Base-by-base conservation (phyloP, 2,113 vertebrate species). In the Periophthalmus modestus region DNA sequence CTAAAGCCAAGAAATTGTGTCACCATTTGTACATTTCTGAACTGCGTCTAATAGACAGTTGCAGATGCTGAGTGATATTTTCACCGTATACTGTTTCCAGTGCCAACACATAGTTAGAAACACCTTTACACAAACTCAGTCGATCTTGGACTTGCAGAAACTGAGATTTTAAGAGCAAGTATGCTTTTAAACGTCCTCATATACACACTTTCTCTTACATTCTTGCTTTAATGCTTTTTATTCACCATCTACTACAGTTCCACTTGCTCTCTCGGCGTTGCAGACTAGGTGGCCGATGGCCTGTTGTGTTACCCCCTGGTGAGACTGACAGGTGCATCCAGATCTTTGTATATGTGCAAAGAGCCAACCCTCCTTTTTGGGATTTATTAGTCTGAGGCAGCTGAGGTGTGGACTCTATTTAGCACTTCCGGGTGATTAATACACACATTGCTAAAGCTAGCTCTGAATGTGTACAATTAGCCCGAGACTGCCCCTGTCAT, bases 331-430 rank as follows among this genome's bases (percentile, higher is more conserved):
- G 89, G 89, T 91, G 89, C 85, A 74, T 84, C 47, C 28, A 28
- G 72, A 39, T 75, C 66, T 82, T 79, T 75, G 83, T 77, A 66
- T 57, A 72, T 61, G 74, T 82, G 68, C 71, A 76, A 73, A 66
- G 47, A 69, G 77, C 86, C 82, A 79, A 21, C 80, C 59, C 23
- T 34, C 80, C 80, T 78, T 75, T 75, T 78, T 68, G 85, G 87
- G 90, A 92, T 94, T 94, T 93, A 92, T 83, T 88, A 83, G 68
- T 77, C 62, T 48, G 80, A 82, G 88, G 88, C 93, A 93, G 92
- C 93, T 93, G 93, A 87, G 78, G 78, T 78, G 82, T 82, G 86
- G 71, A 21, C 91, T 92, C 88, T 89, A 90, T 93, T 92, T 93
- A 91, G 90, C 87, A 72, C 86, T 87, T 91, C 83, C 79, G 68